Evolutionary conservation across 2,888 invertebrate genomes (phyloP).

Genomic region (Dimorphilus gyrociliatus): DNA sequence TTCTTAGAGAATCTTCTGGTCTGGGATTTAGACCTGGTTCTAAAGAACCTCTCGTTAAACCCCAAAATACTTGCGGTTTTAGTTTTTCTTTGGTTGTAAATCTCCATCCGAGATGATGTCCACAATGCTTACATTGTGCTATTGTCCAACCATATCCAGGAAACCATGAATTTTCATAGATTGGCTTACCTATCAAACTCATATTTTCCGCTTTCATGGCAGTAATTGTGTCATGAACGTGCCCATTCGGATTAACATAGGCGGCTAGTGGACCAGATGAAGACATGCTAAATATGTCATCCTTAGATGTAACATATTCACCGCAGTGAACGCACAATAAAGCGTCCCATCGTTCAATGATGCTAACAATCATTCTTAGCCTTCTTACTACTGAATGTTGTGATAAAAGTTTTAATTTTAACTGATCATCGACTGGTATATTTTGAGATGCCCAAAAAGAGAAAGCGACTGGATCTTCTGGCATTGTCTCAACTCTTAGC

Average conservation of each 20-base stretch:
- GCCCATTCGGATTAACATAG: slow-evolving; percentile 62
- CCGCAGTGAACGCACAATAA: slow-evolving; percentile 40
- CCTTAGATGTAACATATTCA: slow-evolving; percentile 38
- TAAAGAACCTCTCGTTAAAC: slow-evolving; percentile 44
- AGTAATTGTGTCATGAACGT: slow-evolving; percentile 64
- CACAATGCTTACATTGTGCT: slow-evolving; percentile 51
- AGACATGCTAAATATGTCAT: slow-evolving; percentile 62
- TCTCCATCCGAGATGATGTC: slow-evolving; percentile 59
- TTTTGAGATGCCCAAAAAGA: slow-evolving; percentile 67
- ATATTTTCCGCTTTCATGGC: slow-evolving; percentile 36
- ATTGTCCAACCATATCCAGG: slow-evolving; percentile 74
- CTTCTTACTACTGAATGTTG: slow-evolving; percentile 53
- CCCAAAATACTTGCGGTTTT: slow-evolving; percentile 54
- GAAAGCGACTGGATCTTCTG: slow-evolving; percentile 50
- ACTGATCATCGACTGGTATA: slow-evolving; percentile 50
- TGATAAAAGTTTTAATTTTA: slow-evolving; percentile 48
- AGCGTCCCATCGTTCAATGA: slow-evolving; percentile 35
- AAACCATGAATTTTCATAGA: slow-evolving; percentile 65
- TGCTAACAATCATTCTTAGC: slow-evolving; percentile 44
- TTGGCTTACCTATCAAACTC: slow-evolving; percentile 41
- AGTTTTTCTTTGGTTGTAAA: slow-evolving; percentile 51
- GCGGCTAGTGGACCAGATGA: slow-evolving; percentile 58
- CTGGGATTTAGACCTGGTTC: slow-evolving; percentile 20
- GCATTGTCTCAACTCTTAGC: slow-evolving; percentile 39
- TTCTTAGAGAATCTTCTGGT: no score